These are phyloP conservation scores for Alviniconcha strummeri DNA, from an alignment of 2,888 invertebrate species.

Conservation along the genomic window DNA sequence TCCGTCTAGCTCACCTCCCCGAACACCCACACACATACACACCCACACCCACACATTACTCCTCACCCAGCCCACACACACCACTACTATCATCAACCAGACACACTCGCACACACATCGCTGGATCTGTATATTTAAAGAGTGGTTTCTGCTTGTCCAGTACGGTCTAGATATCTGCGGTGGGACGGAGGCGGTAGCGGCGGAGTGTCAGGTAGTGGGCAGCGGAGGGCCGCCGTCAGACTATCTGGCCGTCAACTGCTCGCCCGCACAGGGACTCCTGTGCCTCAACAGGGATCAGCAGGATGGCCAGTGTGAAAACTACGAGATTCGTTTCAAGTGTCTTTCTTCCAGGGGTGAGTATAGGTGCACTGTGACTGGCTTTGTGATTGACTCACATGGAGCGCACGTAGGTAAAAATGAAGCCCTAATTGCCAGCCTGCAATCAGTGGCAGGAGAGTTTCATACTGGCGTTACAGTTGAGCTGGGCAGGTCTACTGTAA, in stretches of 20 bases:
- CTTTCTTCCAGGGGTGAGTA: conserved; percentile 48
- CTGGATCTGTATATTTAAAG: too few species aligned
- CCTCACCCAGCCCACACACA: too few species aligned
- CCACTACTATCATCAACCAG: too few species aligned
- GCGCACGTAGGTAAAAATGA: background rate
- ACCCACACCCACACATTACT: too few species aligned
- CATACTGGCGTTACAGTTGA: too few species aligned
- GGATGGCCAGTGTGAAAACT: conserved; percentile 37
- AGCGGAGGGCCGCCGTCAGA: conserved; percentile 3
- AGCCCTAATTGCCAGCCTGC: too few species aligned
- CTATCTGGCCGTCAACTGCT: conserved; percentile 5
- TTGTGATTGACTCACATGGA: too few species aligned
- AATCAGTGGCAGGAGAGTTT: too few species aligned
- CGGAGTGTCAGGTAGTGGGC: conserved; percentile 44
- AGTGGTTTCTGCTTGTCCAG: conserved; percentile 26
- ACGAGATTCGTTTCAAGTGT: conserved; percentile 55
- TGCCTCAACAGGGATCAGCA: conserved; percentile 27
- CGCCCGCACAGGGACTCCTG: conserved; percentile 22
- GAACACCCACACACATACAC: too few species aligned
- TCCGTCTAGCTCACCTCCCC: too few species aligned
- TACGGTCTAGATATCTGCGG: conserved; percentile 50
- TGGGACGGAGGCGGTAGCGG: conserved; percentile 48
- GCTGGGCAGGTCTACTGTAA: too few species aligned
- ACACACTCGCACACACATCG: too few species aligned
- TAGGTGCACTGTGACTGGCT: background rate